Evolutionary conservation across 2,888 invertebrate genomes (phyloP), one percentile per base, ranked within the genome.

Genomic region (Callinectes sapidus): DNA sequence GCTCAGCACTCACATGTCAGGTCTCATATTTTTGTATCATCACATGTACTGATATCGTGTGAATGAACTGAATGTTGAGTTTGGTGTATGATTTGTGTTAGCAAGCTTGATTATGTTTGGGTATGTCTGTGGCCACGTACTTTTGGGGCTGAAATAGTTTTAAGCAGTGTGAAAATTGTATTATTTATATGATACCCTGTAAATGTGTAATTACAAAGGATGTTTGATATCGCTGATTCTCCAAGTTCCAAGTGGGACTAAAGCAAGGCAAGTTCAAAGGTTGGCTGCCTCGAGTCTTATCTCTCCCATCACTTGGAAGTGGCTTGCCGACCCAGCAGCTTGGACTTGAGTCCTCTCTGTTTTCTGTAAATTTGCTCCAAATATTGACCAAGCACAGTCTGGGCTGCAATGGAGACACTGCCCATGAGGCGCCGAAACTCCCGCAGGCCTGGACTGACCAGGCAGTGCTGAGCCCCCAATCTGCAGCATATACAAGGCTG

Each of bases 91-190:
- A 66, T 92, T 66, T 61, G 61, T 91, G 91, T 89, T 77, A 55
- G 71, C 71, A 81, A 54, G 89, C 42, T 54, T 89, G 89, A 81
- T 89, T 55, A 81, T 89, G 54, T 66, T 81, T 89, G 87, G 35
- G 86, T 66, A 81, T 91, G 81, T 90, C 61, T 88, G 88, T 88
- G 55, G 88, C 87, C 87, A 61, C 54, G 90, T 14, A 85, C 77
- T 48, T 35, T 71, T 61, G 90, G 92, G 88, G 88, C 35, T 90
- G 92, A 71, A 92, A 90, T 48, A 81, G 81, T 90, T 66, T 77
- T 90, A 92, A 88, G 92, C 90, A 92, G 92, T 92, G 92, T 92
- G 92, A 92, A 92, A 90, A 90, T 61, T 88, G 77, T 71, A 87
- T 86, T 16, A 42, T 54, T 35, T 89, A 66, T 61, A 89, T 71